Evolutionary conservation across 2,797 vertebrate genomes (phyloP).

Genomic region (Saxicola maurus): DNA sequence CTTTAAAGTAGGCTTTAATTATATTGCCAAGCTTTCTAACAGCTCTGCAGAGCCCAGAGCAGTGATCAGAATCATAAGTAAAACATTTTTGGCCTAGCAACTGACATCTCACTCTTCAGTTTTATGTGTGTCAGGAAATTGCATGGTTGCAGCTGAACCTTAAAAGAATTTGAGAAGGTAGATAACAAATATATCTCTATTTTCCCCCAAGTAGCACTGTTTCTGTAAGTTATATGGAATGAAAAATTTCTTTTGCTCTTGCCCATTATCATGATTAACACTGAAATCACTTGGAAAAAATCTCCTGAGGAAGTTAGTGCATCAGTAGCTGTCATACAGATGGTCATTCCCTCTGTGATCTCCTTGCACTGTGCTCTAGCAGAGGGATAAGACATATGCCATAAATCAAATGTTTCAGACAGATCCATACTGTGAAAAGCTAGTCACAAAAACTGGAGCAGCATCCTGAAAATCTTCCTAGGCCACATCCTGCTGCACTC

Average conservation of each 20-base stretch:
- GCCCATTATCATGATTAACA: neutral
- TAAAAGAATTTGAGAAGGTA: neutral
- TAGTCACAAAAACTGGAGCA: neutral
- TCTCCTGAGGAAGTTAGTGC: neutral
- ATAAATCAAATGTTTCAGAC: neutral
- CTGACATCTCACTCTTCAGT: neutral
- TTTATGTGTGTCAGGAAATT: neutral
- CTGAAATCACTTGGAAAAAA: neutral
- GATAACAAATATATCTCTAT: neutral
- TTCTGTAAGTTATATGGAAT: neutral
- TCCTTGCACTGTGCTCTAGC: neutral
- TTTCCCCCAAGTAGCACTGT: neutral
- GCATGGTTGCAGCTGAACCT: neutral
- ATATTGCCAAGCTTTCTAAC: neutral
- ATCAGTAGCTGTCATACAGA: neutral
- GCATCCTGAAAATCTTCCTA: neutral
- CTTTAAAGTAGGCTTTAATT: conserved; percentile 1
- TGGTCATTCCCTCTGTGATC: neutral
- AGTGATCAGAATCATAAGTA: neutral
- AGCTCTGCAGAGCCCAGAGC: conserved; percentile 7
- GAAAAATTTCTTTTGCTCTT: neutral
- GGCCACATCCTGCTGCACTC: rapidly evolving
- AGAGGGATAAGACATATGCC: neutral
- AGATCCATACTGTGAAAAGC: neutral
- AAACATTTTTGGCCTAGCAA: conserved; percentile 1